Conservation (phyloP, 2,888 invertebrate species). For the Homarus gammarus region DNA sequence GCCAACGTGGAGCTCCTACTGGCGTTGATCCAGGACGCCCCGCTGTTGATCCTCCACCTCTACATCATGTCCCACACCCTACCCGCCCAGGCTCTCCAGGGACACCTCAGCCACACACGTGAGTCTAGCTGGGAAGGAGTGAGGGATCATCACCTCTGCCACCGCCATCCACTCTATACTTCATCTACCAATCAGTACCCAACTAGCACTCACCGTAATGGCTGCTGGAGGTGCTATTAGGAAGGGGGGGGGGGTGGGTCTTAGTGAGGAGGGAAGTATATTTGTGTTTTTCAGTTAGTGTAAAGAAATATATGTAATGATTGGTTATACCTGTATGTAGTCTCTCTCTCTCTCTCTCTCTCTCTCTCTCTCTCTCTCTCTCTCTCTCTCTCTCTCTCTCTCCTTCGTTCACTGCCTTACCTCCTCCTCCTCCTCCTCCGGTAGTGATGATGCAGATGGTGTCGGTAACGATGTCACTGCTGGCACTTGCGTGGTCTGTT, state of each 20-base stretch:
- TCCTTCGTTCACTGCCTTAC: not conserved
- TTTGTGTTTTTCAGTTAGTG: too few relatives aligned
- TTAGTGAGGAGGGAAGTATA: too few relatives aligned
- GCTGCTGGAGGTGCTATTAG: too few relatives aligned
- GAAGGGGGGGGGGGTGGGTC: too few relatives aligned
- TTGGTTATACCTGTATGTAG: too few relatives aligned
- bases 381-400: not conserved
- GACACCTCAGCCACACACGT: slow-evolving; percentile 49
- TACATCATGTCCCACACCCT: slow-evolving; percentile 55
- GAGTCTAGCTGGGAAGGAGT: not conserved
- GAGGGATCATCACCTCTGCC: too few relatives aligned
- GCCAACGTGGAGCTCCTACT: slow-evolving; percentile 66
- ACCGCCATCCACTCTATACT: too few relatives aligned
- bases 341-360: not conserved
- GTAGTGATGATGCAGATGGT: slow-evolving; percentile 65
- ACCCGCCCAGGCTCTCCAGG: slow-evolving; percentile 25
- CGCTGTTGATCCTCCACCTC: slow-evolving; percentile 70
- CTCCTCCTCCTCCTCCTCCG: not conserved
- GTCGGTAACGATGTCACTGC: slow-evolving; percentile 57
- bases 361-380: not conserved
- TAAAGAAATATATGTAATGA: too few relatives aligned
- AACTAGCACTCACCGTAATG: too few relatives aligned
- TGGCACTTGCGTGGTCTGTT: slow-evolving; percentile 71
- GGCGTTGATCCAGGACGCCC: slow-evolving; percentile 68
- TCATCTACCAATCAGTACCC: too few relatives aligned